Percentiles rank a stretch among this genome's conserved stretches.
phyloP scores from a whole-genome alignment of 2,888 invertebrate species.

The Drosophila mercatorum region DNA sequence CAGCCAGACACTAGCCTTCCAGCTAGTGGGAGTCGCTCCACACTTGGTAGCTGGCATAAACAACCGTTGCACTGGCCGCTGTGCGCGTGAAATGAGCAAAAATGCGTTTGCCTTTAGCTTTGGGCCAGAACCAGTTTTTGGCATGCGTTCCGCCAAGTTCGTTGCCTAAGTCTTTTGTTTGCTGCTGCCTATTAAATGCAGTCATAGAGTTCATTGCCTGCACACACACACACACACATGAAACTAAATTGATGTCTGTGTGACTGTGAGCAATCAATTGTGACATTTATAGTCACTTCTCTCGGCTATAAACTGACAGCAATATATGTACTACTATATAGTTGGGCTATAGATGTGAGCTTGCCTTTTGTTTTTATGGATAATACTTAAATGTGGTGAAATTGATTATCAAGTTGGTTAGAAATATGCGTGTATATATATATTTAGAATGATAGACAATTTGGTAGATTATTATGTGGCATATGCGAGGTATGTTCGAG shows the following conservation, averaged over 20 bases:
- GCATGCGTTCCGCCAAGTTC: constrained; percentile 63
- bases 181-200: constrained; percentile 42
- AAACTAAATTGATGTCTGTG: not conserved
- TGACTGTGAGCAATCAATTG: constrained; percentile 26
- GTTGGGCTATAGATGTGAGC: not conserved
- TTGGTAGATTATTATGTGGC: too few relatives aligned
- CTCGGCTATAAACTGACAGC: constrained; percentile 30
- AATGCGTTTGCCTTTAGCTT: constrained; percentile 57
- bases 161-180: constrained; percentile 80
- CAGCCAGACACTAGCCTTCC: constrained; percentile 10
- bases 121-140: constrained; percentile 64
- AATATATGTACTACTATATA: constrained; percentile 11
- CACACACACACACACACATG: constrained; percentile 10
- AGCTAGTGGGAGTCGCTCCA: constrained; percentile 26
- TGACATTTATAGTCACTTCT: constrained; percentile 43
- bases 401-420: not conserved
- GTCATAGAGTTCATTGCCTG: constrained; percentile 72
- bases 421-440: not conserved
- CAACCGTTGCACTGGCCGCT: constrained; percentile 61
- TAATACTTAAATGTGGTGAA: not conserved
- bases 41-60: constrained; percentile 24
- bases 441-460: not conserved
- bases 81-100: constrained; percentile 28
- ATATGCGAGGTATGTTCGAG: not conserved
- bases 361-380: not conserved